phyloP scores from a whole-genome alignment of 35 echinoderm and acorn worm genomes.

The Patiria miniata region DNA sequence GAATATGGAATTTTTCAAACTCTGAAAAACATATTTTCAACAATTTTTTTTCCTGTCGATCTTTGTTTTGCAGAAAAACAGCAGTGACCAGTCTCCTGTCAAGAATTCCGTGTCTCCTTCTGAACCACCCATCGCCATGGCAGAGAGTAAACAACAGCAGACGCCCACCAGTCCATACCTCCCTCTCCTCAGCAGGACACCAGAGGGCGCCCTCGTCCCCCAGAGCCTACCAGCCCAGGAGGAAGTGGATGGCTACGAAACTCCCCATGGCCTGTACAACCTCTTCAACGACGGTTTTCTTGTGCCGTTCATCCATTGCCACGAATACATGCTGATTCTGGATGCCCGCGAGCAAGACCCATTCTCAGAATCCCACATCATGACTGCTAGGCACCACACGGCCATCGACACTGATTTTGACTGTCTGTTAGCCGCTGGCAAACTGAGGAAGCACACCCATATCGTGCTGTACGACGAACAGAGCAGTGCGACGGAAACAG shows the following conservation, averaged over 20 bases:
- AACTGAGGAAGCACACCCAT: slow-evolving; percentile 48
- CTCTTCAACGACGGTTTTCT: slow-evolving; percentile 68
- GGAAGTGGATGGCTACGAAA: slow-evolving; percentile 56
- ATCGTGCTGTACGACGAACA: slow-evolving; percentile 78
- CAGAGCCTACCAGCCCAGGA: slow-evolving; percentile 12
- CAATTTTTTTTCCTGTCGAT: too few species aligned
- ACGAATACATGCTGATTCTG: slow-evolving; percentile 71
- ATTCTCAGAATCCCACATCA: slow-evolving; percentile 59
- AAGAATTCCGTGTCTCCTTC: too few species aligned
- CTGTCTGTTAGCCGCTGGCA: slow-evolving; percentile 58
- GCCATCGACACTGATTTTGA: slow-evolving; percentile 78
- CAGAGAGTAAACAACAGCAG: neutral
- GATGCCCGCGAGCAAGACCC: slow-evolving; percentile 55
- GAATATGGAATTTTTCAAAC: too few species aligned
- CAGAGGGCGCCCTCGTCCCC: slow-evolving; percentile 48
- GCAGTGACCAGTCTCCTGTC: too few species aligned
- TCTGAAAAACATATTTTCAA: too few species aligned
- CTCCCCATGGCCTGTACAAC: slow-evolving; percentile 75
- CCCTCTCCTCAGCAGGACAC: slow-evolving; percentile 36
- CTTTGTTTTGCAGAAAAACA: too few species aligned
- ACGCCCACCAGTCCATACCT: neutral
- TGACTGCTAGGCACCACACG: slow-evolving; percentile 73
- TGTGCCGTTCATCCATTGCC: slow-evolving; percentile 71
- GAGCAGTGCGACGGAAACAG: slow-evolving; percentile 28
- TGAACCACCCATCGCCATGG: too few species aligned